Base-by-base conservation (phyloP, 2,113 vertebrate species). In the Delphinapterus leucas region DNA sequence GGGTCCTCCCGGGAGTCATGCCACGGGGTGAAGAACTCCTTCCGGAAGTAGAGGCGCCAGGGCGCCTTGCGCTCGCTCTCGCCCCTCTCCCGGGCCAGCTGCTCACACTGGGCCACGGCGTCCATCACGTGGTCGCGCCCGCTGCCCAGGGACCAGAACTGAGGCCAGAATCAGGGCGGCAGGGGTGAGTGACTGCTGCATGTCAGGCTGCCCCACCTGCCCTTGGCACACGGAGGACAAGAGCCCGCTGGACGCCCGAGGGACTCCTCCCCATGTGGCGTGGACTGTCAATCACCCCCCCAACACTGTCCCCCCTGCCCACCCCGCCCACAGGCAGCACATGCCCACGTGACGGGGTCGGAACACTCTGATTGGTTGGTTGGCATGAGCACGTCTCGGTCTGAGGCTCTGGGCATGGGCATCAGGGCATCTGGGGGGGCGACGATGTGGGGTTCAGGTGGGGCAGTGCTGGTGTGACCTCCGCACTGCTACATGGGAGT, bases 21-120 rank as follows among this genome's bases (percentile, higher is more conserved):
- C 99, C 99, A 99, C 0, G 99, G 99, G 0, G 99, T 99, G 97
- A 99, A 99, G 98, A 99, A 98, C 96, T 99, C 99, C 98, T 99
- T 99, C 14, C 99, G 99, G 98, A 99, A 99, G 98, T 99, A 99
- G 63, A 99, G 98, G 2, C 99, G 98, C 99, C 99, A 99, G 12
- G 99, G 99, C 0, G 99, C 98, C 0, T 99, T 99, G 89, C 99
- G 99, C 71, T 99, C 99, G 2, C 99, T 99, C 0, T 99, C 99
- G 0, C 99, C 99, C 17, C 83, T 98, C 89, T 99, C 98, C 97
- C 98, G 99, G 11, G 98, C 99, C 6, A 99, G 99, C 98, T 99
- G 99, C 95, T 99, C 99, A 18, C 99, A 99, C 98, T 99, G 99
- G 8, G 99, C 99, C 90, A 99, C 99, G 85, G 99, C 99, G 0